These are phyloP conservation scores for Bovichtus variegatus DNA, from an alignment of 2,797 vertebrate species.

Conservation along the genomic window DNA sequence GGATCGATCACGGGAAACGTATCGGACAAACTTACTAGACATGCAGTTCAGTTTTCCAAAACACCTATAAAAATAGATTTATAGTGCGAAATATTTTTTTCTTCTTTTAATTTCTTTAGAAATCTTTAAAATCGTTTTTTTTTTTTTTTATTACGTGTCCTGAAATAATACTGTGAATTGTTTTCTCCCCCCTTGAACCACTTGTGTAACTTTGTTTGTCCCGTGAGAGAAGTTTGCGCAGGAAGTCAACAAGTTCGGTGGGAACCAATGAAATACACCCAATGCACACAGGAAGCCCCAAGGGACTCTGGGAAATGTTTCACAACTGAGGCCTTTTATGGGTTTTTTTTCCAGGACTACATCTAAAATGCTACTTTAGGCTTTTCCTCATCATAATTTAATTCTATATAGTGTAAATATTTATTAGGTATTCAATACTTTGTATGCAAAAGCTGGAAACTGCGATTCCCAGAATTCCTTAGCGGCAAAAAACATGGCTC, in stretches of 20 bases:
- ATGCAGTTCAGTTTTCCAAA: slow-evolving; percentile 87
- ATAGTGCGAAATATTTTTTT: slow-evolving; percentile 89
- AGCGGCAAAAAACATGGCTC: slow-evolving; percentile 94
- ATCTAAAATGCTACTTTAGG: slow-evolving; percentile 88
- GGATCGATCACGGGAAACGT: slow-evolving; percentile 76
- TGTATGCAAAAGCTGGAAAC: slow-evolving; percentile 86
- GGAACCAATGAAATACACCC: slow-evolving; percentile 99
- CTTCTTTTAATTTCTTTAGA: slow-evolving; percentile 88
- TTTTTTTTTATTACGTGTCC: slow-evolving; percentile 72
- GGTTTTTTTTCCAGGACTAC: slow-evolving; percentile 82
- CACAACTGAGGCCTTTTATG: slow-evolving; percentile 90
- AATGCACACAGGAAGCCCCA: slow-evolving; percentile 95
- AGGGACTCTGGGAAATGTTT: slow-evolving; percentile 97
- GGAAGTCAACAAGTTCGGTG: slow-evolving; percentile 87
- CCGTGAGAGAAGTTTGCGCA: slow-evolving; percentile 81
- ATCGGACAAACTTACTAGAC: slow-evolving; percentile 84
- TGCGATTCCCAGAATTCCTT: slow-evolving; percentile 94
- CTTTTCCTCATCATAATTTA: slow-evolving; percentile 74
- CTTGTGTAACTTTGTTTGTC: slow-evolving; percentile 72
- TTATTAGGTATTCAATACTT: slow-evolving; percentile 67
- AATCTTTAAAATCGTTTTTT: slow-evolving; percentile 86
- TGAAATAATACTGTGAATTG: slow-evolving; percentile 81
- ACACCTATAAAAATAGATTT: slow-evolving; percentile 92
- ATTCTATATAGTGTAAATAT: slow-evolving; percentile 55
- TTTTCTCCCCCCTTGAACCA: slow-evolving; percentile 55